Evolutionary conservation across 2,797 vertebrate genomes (phyloP).

Genomic region (Eulemur coronatus): DNA sequence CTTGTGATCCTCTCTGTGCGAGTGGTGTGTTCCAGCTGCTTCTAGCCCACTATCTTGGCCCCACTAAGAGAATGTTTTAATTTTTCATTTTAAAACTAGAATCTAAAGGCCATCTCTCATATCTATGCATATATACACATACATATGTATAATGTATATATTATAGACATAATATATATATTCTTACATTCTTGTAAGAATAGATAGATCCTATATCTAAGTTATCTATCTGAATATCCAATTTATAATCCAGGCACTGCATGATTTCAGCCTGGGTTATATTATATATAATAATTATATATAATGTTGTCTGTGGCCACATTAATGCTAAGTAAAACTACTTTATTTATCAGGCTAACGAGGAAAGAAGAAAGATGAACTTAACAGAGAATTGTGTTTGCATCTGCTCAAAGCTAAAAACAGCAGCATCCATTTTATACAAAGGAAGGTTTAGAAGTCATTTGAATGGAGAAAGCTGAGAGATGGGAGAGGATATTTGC

Average conservation of each 20-base stretch:
- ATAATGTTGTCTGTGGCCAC: too few species aligned
- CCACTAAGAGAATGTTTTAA: neutral
- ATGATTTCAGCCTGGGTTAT: neutral
- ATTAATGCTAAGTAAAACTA: neutral
- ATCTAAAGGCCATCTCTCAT: neutral
- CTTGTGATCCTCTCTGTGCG: too few species aligned
- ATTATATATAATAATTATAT: too few species aligned
- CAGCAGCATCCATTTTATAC: neutral
- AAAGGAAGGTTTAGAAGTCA: neutral
- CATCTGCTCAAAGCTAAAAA: neutral
- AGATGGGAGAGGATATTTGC: neutral
- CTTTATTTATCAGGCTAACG: neutral
- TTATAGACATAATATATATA: neutral
- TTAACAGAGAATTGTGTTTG: neutral
- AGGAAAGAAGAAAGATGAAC: neutral
- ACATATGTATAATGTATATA: neutral
- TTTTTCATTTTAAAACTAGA: slow-evolving; percentile 8
- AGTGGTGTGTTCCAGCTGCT: too few species aligned
- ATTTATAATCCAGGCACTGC: neutral
- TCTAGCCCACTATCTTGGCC: too few species aligned
- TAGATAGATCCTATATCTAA: neutral
- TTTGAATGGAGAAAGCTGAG: neutral
- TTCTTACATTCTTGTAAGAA: neutral
- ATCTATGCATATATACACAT: neutral
- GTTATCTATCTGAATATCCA: neutral